Evolutionary conservation across 2,888 invertebrate genomes (phyloP).

Genomic region (Oeneis ivallda): DNA sequence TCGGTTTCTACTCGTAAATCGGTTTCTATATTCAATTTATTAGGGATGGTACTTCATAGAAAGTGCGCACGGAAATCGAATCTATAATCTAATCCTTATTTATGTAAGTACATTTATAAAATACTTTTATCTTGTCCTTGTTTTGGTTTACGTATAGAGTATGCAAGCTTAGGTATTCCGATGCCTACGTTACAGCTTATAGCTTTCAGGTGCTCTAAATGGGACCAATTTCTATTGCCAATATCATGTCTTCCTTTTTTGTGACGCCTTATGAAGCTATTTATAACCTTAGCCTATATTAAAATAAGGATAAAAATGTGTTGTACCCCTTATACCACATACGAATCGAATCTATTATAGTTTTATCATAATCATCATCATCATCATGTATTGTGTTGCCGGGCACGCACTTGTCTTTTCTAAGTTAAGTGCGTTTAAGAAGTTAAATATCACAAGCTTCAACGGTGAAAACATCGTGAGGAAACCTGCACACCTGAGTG

Average conservation of each 20-base stretch:
- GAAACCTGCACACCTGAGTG: too few relatives aligned
- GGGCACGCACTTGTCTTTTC: too few relatives aligned
- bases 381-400: too few relatives aligned
- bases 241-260: background rate
- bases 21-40: background rate
- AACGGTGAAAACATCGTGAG: too few relatives aligned
- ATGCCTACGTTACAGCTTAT: background rate
- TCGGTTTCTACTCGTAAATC: background rate
- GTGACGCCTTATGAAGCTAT: background rate
- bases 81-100: background rate
- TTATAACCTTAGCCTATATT: background rate
- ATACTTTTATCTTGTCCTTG: background rate
- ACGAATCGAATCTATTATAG: too few relatives aligned
- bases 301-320: too few relatives aligned
- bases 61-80: background rate
- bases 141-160: background rate
- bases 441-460: too few relatives aligned
- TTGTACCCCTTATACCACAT: too few relatives aligned
- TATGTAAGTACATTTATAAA: background rate
- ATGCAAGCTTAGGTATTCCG: background rate
- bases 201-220: background rate
- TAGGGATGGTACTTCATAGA: background rate
- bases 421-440: too few relatives aligned
- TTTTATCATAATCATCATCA: too few relatives aligned
- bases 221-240: background rate